Base-by-base conservation (phyloP, 92 coral and sea anemone genomes). In the Muricea muricata region DNA sequence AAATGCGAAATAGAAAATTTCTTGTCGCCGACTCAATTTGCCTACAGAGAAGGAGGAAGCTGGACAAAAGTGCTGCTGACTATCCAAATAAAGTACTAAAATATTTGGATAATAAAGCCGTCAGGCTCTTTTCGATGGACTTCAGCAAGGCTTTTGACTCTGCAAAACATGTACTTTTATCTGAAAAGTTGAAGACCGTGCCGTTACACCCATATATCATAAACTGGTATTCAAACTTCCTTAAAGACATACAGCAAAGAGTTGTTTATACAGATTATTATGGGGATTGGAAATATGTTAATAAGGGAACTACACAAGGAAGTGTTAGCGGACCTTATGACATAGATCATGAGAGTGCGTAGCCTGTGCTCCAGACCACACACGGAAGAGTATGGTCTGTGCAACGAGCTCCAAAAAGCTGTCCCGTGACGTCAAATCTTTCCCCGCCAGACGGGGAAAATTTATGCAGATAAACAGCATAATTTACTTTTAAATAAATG, bases 101-200 rank as follows among this genome's bases (percentile, higher is more conserved):
- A 24, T 70, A 70, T 37, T 40, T 70, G 21, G 76, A 70, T 41
- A 70, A 70, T 18, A 70, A 68, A 35, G 45, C 75, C 1, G 75
- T 68, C 7, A 31, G 75, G 23, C 25, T 68, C 20, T 70, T 70
- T 33, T 37, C 76, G 17, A 37, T 70, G 76, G 47, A 70, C 40
- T 50, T 72, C 33, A 69, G 34, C 28, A 46, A 83, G 21, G 79
- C 79, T 15, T 82, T 68, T 46, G 67, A 82, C 28, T 46, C 60
- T 21, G 86, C 48, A 29, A 82, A 23, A 68, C 86, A 82, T 68
- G 35, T 14, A 25, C 86, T 82, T 26, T 68, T 79, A 7, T 67
- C 23, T 42, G 30, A 31, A 23, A 82, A 82, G 32, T 54, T 81
- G 26, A 81, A 81, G 34, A 35, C 57, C 24, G 21, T 81, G 25